Evolutionary conservation across 2,113 vertebrate genomes (phyloP).

Genomic region (Paedocypris sp.): DNA sequence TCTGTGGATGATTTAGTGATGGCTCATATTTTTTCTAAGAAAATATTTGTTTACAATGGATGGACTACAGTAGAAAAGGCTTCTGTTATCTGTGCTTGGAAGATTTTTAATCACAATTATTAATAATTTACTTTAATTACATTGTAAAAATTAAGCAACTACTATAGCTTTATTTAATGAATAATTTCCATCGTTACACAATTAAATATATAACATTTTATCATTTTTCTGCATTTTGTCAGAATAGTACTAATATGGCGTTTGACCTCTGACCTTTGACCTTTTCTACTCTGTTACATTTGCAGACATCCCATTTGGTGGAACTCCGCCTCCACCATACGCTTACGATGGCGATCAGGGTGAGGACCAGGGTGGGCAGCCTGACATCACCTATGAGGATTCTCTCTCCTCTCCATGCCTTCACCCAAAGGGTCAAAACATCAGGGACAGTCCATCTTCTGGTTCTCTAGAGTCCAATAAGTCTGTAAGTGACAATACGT

Average conservation of each 20-base stretch:
- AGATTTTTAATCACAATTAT: too few relatives aligned
- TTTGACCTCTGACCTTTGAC: not conserved
- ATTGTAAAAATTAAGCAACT: too few relatives aligned
- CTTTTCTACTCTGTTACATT: slow-evolving; percentile 8
- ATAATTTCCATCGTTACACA: too few relatives aligned
- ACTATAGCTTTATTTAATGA: too few relatives aligned
- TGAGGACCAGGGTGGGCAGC: slow-evolving; percentile 76
- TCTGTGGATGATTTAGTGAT: too few relatives aligned
- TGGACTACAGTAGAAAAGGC: not conserved
- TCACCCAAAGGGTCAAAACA: slow-evolving; percentile 79
- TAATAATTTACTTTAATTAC: too few relatives aligned
- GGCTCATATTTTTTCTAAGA: not conserved
- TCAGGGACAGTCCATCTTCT: slow-evolving; percentile 73
- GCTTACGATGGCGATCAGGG: slow-evolving; percentile 74
- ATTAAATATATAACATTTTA: too few relatives aligned
- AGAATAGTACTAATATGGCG: too few relatives aligned
- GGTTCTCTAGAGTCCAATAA: slow-evolving; percentile 81
- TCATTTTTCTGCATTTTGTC: too few relatives aligned
- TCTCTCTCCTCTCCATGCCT: slow-evolving; percentile 88
- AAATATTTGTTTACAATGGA: not conserved
- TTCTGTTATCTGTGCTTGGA: slow-evolving; percentile 2
- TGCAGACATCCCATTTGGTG: slow-evolving; percentile 73
- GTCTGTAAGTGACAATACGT: slow-evolving; percentile 57
- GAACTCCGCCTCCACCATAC: slow-evolving; percentile 70
- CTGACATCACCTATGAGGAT: slow-evolving; percentile 88